Conservation (phyloP, 2,797 vertebrate genomes). For the Siniperca obscura region DNA sequence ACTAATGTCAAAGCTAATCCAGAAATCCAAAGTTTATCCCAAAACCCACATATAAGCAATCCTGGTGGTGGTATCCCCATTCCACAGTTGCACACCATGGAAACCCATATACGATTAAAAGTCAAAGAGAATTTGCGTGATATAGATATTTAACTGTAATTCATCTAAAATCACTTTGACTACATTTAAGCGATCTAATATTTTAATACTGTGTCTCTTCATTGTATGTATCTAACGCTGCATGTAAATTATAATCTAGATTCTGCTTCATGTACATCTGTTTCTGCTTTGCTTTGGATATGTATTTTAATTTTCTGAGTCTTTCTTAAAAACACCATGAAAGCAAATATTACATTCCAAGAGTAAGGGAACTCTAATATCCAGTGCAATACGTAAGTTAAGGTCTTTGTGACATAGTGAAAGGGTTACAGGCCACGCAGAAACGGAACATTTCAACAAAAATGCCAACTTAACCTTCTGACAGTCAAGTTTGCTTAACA, state of each 20-base stretch:
- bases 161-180: slow-evolving; percentile 59
- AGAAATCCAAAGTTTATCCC: slow-evolving; percentile 77
- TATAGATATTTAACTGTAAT: slow-evolving; percentile 60
- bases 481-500: slow-evolving; percentile 27
- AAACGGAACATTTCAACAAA: slow-evolving; percentile 5
- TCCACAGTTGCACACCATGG: slow-evolving; percentile 32
- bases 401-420: not conserved
- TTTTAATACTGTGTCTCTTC: slow-evolving; percentile 60
- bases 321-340: not conserved
- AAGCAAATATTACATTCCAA: not conserved
- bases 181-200: slow-evolving; percentile 52
- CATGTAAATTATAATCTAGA: slow-evolving; percentile 30
- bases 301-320: not conserved
- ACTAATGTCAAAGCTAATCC: slow-evolving; percentile 81
- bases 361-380: not conserved
- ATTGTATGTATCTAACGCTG: slow-evolving; percentile 46
- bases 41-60: slow-evolving; percentile 79
- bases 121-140: slow-evolving; percentile 30
- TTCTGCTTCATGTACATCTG: slow-evolving; percentile 26
- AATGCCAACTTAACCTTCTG: slow-evolving; percentile 9
- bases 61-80: slow-evolving; percentile 37
- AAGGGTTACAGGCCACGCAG: not conserved
- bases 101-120: slow-evolving; percentile 53
- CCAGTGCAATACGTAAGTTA: not conserved
- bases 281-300: slow-evolving; percentile 5